Evolutionary conservation across 1,140 invertebrate species (phyloP).

Genomic region (Himalopsyche phryganea): DNA sequence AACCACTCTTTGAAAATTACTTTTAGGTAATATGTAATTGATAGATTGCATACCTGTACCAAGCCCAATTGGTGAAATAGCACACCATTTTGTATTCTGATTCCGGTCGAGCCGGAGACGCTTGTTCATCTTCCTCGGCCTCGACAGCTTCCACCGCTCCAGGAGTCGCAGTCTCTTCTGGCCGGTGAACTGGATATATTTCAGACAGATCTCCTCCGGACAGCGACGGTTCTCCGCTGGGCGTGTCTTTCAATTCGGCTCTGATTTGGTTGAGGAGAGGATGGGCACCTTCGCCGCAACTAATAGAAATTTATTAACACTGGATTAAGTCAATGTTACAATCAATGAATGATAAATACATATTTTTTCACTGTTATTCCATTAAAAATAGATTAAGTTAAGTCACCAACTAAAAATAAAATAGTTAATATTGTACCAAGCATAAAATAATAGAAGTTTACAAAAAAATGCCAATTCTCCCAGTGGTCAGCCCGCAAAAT

Average conservation of each 20-base stretch:
- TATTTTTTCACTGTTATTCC: too few species aligned
- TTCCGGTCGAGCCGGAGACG: constrained; percentile 28
- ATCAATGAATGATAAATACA: too few species aligned
- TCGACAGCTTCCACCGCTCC: constrained; percentile 27
- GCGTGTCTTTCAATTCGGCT: constrained; percentile 56
- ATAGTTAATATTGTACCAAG: too few species aligned
- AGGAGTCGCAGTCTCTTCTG: constrained; percentile 10
- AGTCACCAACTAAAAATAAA: too few species aligned
- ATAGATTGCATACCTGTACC: constrained; percentile 65
- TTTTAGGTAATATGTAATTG: too few species aligned
- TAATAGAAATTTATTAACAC: constrained; percentile 35
- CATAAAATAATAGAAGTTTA: too few species aligned
- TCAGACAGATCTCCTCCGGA: neutral
- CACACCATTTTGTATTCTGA: constrained; percentile 70
- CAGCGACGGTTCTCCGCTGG: constrained; percentile 7
- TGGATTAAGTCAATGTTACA: too few species aligned
- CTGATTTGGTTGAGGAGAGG: constrained; percentile 70
- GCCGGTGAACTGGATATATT: neutral
- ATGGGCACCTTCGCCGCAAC: constrained; percentile 71
- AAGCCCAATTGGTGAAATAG: constrained; percentile 93
- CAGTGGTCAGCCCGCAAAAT: too few species aligned
- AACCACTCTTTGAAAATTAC: too few species aligned
- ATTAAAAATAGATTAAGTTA: too few species aligned
- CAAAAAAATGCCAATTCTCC: too few species aligned
- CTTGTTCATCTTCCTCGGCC: constrained; percentile 28